Evolutionary conservation across 1,140 invertebrate genomes (phyloP), one percentile per base, ranked within the genome.

Genomic region (Heliconius melpomene): DNA sequence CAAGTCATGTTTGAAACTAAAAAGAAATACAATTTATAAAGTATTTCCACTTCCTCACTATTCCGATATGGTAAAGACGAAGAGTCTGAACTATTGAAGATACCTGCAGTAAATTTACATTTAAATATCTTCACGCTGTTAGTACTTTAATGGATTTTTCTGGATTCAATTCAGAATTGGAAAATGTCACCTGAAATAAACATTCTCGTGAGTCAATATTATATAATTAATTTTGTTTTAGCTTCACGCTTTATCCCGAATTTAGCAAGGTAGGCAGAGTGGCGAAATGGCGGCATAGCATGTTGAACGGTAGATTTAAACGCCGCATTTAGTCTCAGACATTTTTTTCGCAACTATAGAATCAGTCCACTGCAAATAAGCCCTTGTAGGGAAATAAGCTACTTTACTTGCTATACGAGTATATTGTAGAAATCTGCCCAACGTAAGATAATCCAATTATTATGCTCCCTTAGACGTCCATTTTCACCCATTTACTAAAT

Each of bases 91-190:
- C 60, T 66, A 66, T 66, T 66, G 60, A 29, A 66, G 54, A 57
- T 57, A 23, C 54, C 54, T 57, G 54, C 54, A 57, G 60, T 66
- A 66, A 66, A 66, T 66, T 66, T 66, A 66, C 60, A 66, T 66
- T 66, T 66, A 66, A 66, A 66, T 66, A 66, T 29, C 60, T 66
- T 66, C 26, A 29, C 60, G 23, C 60, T 66, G 23, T 66, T 66
- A 29, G 60, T 29, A 23, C 60, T 29, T 66, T 26, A 66, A 29
- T 66, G 60, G 60, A 66, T 66, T 66, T 29, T 66, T 29, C 60
- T 23, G 60, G 23, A 66, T 66, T 66, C 26, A 26, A 66, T 8
- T 66, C 5, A 9, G 60, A 66, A 66, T 66, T 66, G 29, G 26
- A 66, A 66, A 66, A 66, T 66, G 60, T 66, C 60, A 13, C 60